phyloP scores from a whole-genome alignment of 2,888 invertebrate genomes.

The Drosophila atripex region DNA sequence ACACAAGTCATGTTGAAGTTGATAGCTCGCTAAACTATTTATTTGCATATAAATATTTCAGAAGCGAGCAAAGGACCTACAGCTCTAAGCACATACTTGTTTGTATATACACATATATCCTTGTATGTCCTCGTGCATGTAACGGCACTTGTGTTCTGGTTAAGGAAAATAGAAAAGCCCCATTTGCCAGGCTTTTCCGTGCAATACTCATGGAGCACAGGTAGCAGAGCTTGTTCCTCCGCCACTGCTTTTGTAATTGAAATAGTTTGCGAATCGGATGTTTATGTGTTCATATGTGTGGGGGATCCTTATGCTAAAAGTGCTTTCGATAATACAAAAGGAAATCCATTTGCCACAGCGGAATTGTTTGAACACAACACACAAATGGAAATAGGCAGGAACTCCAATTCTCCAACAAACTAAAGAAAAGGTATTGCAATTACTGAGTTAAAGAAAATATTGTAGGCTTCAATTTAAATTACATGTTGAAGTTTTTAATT shows the following conservation, averaged over 20 bases:
- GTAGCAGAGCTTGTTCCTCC: constrained; percentile 13
- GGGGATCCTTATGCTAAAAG: constrained; percentile 37
- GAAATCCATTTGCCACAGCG: constrained; percentile 74
- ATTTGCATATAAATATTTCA: constrained; percentile 79
- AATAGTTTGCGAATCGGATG: constrained; percentile 67
- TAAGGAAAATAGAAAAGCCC: constrained; percentile 26
- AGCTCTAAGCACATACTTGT: constrained; percentile 24
- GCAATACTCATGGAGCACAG: constrained; percentile 12
- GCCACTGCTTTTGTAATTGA: constrained; percentile 66
- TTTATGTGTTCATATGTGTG: constrained; percentile 20
- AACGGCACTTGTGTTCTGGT: constrained; percentile 35
- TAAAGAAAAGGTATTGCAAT: constrained; percentile 10
- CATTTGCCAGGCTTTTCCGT: constrained; percentile 8
- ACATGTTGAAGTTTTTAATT: background rate
- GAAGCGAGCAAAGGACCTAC: constrained; percentile 32
- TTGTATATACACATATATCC: background rate
- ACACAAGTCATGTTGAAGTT: constrained; percentile 48
- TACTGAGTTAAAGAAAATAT: background rate
- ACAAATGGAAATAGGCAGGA: background rate
- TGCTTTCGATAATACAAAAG: constrained; percentile 74
- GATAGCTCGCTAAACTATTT: constrained; percentile 76
- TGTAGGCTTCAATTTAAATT: background rate
- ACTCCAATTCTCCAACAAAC: constrained; percentile 8
- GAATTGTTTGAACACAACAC: constrained; percentile 58
- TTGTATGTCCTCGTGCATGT: constrained; percentile 9